Percentiles rank a stretch among this genome's conserved stretches.
phyloP scores from a whole-genome alignment of 1,140 invertebrate genomes.

The Homalodisca vitripennis region DNA sequence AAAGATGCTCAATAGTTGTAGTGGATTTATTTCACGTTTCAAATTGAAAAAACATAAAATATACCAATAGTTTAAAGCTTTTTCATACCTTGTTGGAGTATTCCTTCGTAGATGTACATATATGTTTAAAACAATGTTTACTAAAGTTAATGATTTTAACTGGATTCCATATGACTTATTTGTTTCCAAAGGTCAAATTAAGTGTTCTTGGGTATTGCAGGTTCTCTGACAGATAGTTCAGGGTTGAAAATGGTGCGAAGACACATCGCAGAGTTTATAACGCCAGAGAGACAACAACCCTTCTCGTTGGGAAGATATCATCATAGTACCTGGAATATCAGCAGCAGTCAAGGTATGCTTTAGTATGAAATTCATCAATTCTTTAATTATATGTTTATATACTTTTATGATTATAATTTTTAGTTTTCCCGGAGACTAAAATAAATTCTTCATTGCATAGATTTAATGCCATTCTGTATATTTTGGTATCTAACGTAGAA shows the following conservation, averaged over 20 bases:
- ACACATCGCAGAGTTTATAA: slow-evolving; percentile 5
- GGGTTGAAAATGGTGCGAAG: neutral
- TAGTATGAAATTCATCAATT: no score
- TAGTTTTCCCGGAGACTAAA: no score
- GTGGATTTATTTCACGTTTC: neutral
- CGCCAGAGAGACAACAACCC: neutral
- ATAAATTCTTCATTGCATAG: no score
- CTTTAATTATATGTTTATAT: no score
- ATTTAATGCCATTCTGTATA: no score
- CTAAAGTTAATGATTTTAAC: neutral
- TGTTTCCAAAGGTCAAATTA: neutral
- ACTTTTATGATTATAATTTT: no score
- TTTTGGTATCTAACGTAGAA: no score
- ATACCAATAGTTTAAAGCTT: neutral
- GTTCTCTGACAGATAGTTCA: neutral
- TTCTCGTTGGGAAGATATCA: neutral
- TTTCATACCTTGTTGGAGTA: neutral
- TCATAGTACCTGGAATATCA: slow-evolving; percentile 1
- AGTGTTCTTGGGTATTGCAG: neutral
- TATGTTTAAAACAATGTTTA: neutral
- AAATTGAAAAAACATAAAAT: neutral
- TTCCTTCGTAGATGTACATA: neutral
- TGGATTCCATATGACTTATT: neutral
- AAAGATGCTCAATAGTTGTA: no score
- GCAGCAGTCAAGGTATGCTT: neutral